Percentiles rank a stretch among this genome's conserved stretches.
phyloP scores from a whole-genome alignment of 2,113 vertebrate species.

The Apteryx mantelli region DNA sequence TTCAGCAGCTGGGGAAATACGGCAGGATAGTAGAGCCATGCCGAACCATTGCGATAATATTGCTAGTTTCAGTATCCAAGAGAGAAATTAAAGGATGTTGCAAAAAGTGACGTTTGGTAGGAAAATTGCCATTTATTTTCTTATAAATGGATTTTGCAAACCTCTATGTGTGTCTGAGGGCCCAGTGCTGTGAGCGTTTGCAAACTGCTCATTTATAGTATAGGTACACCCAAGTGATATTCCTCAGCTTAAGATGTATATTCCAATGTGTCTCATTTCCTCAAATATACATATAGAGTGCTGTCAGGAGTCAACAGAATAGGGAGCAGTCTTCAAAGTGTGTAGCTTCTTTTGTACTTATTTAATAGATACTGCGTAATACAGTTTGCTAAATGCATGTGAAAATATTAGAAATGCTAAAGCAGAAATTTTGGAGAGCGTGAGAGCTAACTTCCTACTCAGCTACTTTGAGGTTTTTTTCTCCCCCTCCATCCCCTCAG shows the following conservation, averaged over 20 bases:
- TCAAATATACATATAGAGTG: neutral
- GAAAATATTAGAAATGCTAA: neutral
- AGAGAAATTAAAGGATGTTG: neutral
- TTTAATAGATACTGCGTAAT: constrained; percentile 9
- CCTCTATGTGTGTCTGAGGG: neutral
- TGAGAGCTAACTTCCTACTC: neutral
- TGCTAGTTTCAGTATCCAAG: neutral
- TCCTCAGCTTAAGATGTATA: neutral
- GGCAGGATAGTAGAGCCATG: neutral
- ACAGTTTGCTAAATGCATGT: neutral
- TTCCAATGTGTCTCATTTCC: neutral
- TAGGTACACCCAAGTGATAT: constrained; percentile 8
- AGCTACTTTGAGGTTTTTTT: neutral
- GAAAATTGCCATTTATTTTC: neutral
- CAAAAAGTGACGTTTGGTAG: neutral
- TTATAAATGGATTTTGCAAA: neutral
- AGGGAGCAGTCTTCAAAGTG: neutral
- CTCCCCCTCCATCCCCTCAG: neutral
- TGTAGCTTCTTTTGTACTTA: constrained; percentile 12
- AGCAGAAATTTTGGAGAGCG: neutral
- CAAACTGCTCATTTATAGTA: neutral
- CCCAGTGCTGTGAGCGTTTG: neutral
- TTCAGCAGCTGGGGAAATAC: neutral
- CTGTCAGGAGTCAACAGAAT: neutral
- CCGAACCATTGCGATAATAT: neutral